phyloP scores from a whole-genome alignment of 2,113 vertebrate genomes.

The Colistium nudipinnis region DNA sequence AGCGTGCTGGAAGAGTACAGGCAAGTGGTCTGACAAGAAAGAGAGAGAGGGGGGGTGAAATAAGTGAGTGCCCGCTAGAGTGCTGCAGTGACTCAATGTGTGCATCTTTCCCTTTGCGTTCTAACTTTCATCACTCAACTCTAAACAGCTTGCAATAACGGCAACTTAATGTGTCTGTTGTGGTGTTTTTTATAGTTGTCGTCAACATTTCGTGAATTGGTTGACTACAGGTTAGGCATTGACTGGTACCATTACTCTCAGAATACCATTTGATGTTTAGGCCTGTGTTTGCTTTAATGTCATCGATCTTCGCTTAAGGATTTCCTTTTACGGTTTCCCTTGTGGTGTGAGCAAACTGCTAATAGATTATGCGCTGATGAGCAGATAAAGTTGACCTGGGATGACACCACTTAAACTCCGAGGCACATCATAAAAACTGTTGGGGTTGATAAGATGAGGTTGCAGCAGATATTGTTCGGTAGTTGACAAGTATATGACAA shows the following conservation, averaged over 20 bases:
- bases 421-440: slow-evolving; percentile 43
- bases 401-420: slow-evolving; percentile 31
- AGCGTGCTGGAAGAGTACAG: slow-evolving; percentile 31
- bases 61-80: slow-evolving; percentile 27
- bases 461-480: slow-evolving; percentile 16
- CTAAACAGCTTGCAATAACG: slow-evolving; percentile 19
- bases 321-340: background rate
- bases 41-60: slow-evolving; percentile 28
- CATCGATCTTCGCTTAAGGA: background rate
- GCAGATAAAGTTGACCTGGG: slow-evolving; percentile 37
- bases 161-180: slow-evolving; percentile 38
- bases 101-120: slow-evolving; percentile 25
- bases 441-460: slow-evolving; percentile 34
- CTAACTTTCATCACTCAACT: slow-evolving; percentile 42
- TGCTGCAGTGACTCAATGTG: slow-evolving; percentile 20
- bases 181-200: slow-evolving; percentile 45
- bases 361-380: background rate
- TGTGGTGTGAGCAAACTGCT: background rate
- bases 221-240: background rate
- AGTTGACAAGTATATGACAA: background rate
- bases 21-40: slow-evolving; percentile 27
- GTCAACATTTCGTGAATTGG: slow-evolving; percentile 16
- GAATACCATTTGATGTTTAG: slow-evolving; percentile 7
- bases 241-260: slow-evolving; percentile 10
- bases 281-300: background rate